These are phyloP conservation scores for Agrotis clavis DNA, from an alignment of 2,888 invertebrate genomes.

Conservation along the genomic window DNA sequence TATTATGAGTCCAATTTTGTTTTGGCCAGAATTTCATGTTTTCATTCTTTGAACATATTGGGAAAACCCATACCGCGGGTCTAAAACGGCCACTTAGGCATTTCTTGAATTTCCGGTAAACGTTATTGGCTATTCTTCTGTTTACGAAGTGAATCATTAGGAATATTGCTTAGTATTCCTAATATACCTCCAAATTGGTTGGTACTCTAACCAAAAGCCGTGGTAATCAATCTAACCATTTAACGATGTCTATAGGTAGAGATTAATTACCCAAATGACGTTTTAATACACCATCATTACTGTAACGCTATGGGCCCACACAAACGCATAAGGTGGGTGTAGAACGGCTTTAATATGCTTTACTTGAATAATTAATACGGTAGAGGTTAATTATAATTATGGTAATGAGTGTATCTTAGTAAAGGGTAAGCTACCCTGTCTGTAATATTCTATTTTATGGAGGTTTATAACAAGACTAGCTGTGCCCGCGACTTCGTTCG, in stretches of 20 bases:
- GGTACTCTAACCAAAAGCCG: constrained; percentile 7
- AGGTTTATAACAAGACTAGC: neutral
- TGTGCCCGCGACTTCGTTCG: no score
- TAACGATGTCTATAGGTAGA: constrained; percentile 12
- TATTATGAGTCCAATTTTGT: no score
- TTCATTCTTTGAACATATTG: no score
- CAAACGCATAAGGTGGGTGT: neutral
- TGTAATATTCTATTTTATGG: neutral
- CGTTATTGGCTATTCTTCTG: no score
- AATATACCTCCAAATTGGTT: constrained; percentile 14
- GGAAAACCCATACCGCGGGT: no score
- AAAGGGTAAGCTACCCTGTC: neutral
- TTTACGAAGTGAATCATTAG: no score
- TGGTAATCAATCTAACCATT: constrained; percentile 37
- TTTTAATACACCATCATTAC: constrained; percentile 51
- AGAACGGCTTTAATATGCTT: constrained; percentile 4
- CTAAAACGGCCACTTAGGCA: no score
- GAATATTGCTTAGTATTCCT: no score
- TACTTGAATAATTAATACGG: constrained; percentile 17
- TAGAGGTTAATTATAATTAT: constrained; percentile 3
- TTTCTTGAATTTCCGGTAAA: no score
- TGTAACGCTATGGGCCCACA: constrained; percentile 23
- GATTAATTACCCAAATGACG: constrained; percentile 56
- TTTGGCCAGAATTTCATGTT: no score
- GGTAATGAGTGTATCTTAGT: neutral